Evolutionary conservation across 2,888 invertebrate species (phyloP), one percentile per base, ranked within the genome.

Genomic region (Cheilosia soror): DNA sequence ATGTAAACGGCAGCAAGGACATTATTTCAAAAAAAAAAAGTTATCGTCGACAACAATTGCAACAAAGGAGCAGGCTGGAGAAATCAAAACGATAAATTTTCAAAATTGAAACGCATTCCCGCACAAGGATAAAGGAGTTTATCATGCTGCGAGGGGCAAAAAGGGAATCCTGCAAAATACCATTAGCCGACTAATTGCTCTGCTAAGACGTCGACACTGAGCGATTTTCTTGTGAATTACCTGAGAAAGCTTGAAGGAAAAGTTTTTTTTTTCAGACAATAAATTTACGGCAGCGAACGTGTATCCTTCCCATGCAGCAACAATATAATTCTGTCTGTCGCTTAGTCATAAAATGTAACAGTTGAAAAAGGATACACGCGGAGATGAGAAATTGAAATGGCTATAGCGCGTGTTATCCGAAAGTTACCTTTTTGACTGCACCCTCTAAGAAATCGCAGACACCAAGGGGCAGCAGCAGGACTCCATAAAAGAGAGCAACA

Each of bases 61-160:
- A 69, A 65, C 63, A 79, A 63, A 69, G 63, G 53, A 69, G 25
- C 71, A 60, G 84, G 42, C 66, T 72, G 66, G 4, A 85, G 27
- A 85, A 85, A 85, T 85, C 85, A 85, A 85, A 85, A 85, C 81
- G 68, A 85, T 85, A 85, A 85, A 85, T 85, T 85, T 63, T 81
- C 81, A 66, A 85, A 85, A 85, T 85, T 85, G 81, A 77, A 85
- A 77, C 72, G 58, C 81, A 71, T 69, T 80, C 71, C 62, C 65
- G 49, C 62, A 66, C 75, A 65, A 60, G 69, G 66, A 68, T 55
- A 60, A 73, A 68, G 66, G 76, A 77, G 85, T 81, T 85, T 71
- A 85, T 81, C 69, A 79, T 53, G 60, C n/a, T 31, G 31, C 13
- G 27, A 13, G n/a, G 20, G 15, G 20, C 29, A 33, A 15, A 42